A percentile compares a stretch with the other conserved stretches of the same genome.
Evolutionary conservation across 2,113 vertebrate species (phyloP).

Genomic region (Pagrus major): DNA sequence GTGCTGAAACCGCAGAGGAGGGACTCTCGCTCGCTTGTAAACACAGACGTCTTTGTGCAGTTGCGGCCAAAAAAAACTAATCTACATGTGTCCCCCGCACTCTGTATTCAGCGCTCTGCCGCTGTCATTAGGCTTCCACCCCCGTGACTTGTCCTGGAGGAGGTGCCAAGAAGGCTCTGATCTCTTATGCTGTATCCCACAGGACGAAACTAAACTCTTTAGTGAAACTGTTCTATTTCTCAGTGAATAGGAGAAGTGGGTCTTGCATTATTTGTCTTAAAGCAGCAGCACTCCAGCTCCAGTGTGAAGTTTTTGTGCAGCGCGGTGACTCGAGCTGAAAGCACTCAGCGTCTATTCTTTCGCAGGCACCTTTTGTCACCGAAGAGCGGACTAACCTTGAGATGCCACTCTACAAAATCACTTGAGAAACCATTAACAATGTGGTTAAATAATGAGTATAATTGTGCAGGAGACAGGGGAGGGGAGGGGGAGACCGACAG

Average conservation of each 20-base stretch:
- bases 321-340: conserved; percentile 6
- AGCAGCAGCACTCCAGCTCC: conserved; percentile 19
- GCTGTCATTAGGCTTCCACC: conserved; percentile 67
- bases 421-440: conserved; percentile 5
- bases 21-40: conserved; percentile 65
- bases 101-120: conserved; percentile 59
- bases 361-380: not conserved
- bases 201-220: conserved; percentile 37
- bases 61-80: conserved; percentile 70
- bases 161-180: conserved; percentile 44
- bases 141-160: conserved; percentile 41
- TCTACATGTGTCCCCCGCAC: conserved; percentile 71
- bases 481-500: not conserved
- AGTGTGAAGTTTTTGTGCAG: conserved; percentile 1
- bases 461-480: not conserved
- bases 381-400: conserved; percentile 9
- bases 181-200: conserved; percentile 37
- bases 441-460: not conserved
- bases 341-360: not conserved
- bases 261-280: conserved; percentile 28
- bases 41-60: conserved; percentile 78
- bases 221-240: conserved; percentile 28
- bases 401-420: not conserved
- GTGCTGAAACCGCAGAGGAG: conserved; percentile 67
- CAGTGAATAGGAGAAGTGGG: conserved; percentile 13